Evolutionary conservation across 2,113 vertebrate species (phyloP), one percentile per base, ranked within the genome.

Genomic region (Carassius gibelio): DNA sequence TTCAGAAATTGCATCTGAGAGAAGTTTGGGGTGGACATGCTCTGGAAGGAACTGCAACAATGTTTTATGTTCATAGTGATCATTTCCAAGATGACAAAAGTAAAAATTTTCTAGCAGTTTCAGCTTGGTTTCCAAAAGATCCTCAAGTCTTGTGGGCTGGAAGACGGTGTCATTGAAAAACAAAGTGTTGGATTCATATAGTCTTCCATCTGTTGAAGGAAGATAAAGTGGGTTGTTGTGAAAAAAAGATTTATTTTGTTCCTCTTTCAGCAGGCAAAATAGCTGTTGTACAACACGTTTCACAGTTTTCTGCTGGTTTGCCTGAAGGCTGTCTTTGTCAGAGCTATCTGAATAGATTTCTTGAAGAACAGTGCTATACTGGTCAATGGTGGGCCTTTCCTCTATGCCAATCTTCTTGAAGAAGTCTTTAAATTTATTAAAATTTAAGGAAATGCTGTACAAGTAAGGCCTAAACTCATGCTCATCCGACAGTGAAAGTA

Each of bases 381-480:
- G 96, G 66, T 52, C 8, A 50, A 92, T 81, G 7, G 92, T 93
- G 50, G 95, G 88, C 0, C 66, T 23, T 0, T 72, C 66, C 13
- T 68, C 87, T 0, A 96, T 89, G 0, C 95, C 96, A 62, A 95
- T 89, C 81, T 91, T 93, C 84, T 83, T 88, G 79, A 96, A 93
- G 52, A 96, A 92, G 0, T 90, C 83, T 52, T 6, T 11, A 68
- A 85, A 96, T 3, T n/a, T 0, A 8, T 13, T 42, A 52, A 94
- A 0, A 0, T 30, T 0, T 0, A 52, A 1, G 15, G 91, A 86
- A 78, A 93, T 85, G 0, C 0, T 87, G 85, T 94, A 91, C 6
- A 96, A 92, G 78, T 96, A 97, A 0, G 95, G 96, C 72, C 92
- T 90, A 75, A 96, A 96, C 0, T 92, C 90, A 0, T 0, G 0